These are phyloP conservation scores for Stictocephala bisonia DNA, from an alignment of 2,888 invertebrate genomes.

Conservation along the genomic window DNA sequence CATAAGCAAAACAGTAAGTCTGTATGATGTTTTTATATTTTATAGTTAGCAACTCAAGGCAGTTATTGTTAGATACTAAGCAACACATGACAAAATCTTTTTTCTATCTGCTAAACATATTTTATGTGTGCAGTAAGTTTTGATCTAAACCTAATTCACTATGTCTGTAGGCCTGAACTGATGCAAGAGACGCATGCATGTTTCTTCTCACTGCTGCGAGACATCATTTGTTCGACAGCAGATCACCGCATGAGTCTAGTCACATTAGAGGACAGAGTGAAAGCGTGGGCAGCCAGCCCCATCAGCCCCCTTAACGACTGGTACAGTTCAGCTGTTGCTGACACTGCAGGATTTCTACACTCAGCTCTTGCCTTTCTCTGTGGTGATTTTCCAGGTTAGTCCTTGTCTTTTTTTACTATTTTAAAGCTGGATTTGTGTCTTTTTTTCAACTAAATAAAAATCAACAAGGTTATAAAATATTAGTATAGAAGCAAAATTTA, in stretches of 20 bases:
- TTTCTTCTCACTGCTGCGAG: conserved; percentile 89
- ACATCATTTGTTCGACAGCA: conserved; percentile 85
- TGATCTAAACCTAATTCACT: too few relatives aligned
- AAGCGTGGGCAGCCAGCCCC: conserved; percentile 81
- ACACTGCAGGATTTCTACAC: conserved; percentile 80
- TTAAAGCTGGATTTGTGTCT: too few relatives aligned
- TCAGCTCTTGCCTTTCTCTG: conserved; percentile 87
- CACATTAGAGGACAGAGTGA: conserved; percentile 79
- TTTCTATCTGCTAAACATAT: too few relatives aligned
- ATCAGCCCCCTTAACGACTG: conserved; percentile 86
- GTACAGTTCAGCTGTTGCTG: conserved; percentile 71
- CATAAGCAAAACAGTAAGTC: too few relatives aligned
- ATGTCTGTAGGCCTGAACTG: conserved; percentile 68
- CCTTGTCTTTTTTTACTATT: neutral
- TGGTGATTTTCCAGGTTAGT: conserved; percentile 77
- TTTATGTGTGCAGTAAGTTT: too few relatives aligned
- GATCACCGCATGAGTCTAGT: conserved; percentile 85
- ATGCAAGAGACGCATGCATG: conserved; percentile 86
- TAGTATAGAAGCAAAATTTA: too few relatives aligned
- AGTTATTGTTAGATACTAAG: too few relatives aligned
- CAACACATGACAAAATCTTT: too few relatives aligned
- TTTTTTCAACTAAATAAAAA: too few relatives aligned
- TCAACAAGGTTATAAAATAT: too few relatives aligned
- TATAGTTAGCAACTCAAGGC: too few relatives aligned
- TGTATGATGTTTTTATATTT: too few relatives aligned